phyloP scores from a whole-genome alignment of 2,888 invertebrate species.

The Callosobruchus maculatus region DNA sequence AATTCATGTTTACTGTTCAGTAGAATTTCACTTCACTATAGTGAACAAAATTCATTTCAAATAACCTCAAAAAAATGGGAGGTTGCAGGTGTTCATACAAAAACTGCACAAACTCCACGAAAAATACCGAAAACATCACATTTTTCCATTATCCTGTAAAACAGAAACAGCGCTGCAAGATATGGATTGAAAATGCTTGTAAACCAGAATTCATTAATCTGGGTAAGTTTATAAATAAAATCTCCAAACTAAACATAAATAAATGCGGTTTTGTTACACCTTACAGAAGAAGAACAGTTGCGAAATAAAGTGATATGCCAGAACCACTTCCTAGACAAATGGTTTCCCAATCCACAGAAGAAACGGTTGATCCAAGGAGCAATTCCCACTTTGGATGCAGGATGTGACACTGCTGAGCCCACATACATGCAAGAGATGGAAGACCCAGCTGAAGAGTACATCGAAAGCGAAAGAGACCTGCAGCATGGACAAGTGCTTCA shows the following conservation, averaged over 20 bases:
- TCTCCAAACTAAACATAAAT: neutral
- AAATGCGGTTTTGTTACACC: neutral
- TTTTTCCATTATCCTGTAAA: constrained; percentile 63
- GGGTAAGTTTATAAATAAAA: neutral
- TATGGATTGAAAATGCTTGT: constrained; percentile 57
- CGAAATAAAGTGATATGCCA: constrained; percentile 61
- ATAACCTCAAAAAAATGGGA: too few relatives aligned
- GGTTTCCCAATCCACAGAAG: constrained; percentile 54
- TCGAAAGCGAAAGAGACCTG: neutral
- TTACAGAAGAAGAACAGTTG: constrained; percentile 53
- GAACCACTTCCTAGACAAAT: constrained; percentile 55
- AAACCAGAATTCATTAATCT: constrained; percentile 54
- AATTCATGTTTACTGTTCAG: too few relatives aligned
- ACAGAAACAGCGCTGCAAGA: constrained; percentile 55
- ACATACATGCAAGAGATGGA: neutral
- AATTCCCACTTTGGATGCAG: constrained; percentile 52
- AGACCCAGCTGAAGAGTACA: neutral
- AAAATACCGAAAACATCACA: constrained; percentile 50
- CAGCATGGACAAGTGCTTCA: too few relatives aligned
- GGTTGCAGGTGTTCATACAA: constrained; percentile 59
- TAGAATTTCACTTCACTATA: too few relatives aligned
- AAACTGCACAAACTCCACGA: constrained; percentile 53
- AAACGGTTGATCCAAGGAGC: constrained; percentile 56
- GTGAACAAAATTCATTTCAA: too few relatives aligned
- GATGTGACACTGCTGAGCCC: neutral